Evolutionary conservation across 2,888 invertebrate genomes (phyloP).

Genomic region (Bhutanitis thaidina): DNA sequence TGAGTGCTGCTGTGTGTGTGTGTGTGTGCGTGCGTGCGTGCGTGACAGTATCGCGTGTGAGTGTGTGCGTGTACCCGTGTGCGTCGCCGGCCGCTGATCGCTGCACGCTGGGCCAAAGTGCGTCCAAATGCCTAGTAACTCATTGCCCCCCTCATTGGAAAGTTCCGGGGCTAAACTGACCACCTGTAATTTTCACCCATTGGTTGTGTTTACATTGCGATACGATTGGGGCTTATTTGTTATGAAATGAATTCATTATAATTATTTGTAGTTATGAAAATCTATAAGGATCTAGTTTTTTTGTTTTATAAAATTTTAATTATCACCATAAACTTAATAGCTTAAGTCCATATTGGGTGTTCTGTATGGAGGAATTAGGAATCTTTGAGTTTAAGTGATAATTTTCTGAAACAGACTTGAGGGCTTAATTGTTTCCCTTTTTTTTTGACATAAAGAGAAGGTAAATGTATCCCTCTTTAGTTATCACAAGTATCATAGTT

Average conservation of each 20-base stretch:
- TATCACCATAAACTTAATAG: no score
- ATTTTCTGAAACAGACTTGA: no score
- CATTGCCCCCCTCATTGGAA: not conserved
- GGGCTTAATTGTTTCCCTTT: no score
- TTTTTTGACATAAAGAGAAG: no score
- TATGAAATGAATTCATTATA: not conserved
- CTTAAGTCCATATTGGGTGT: no score
- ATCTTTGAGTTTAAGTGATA: no score
- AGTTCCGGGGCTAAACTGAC: not conserved
- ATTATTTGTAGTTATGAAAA: no score
- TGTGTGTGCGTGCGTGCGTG: conserved; percentile 27
- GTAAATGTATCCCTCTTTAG: no score
- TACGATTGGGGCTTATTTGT: not conserved
- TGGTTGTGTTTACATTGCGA: not conserved
- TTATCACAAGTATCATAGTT: no score
- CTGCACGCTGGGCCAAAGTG: not conserved
- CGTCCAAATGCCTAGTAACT: conserved; percentile 1
- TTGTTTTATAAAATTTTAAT: no score
- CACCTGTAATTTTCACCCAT: not conserved
- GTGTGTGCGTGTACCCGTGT: conserved; percentile 28
- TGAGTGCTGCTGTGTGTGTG: conserved; percentile 20
- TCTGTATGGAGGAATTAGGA: no score
- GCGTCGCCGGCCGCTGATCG: not conserved
- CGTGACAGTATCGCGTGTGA: conserved; percentile 30
- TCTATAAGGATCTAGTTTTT: no score